Percentiles rank a stretch among this genome's conserved stretches.
These are phyloP conservation scores for Zoanthus solanderi DNA, from an alignment of 92 coral and sea anemone genomes.

Conservation along the genomic window DNA sequence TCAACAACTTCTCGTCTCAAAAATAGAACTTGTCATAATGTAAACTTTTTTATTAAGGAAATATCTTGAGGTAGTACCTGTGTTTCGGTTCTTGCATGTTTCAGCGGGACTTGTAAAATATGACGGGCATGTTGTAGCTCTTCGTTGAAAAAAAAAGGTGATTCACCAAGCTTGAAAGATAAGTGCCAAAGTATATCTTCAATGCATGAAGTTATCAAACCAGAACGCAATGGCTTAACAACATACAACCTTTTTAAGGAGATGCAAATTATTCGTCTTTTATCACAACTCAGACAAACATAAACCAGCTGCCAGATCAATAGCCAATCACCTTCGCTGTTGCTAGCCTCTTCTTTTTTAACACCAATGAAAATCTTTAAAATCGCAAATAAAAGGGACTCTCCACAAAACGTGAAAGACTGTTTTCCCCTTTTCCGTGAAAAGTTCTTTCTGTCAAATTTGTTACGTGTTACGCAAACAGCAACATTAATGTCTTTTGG, in stretches of 20 bases:
- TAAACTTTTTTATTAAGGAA: conserved; percentile 38
- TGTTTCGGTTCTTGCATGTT: conserved; percentile 27
- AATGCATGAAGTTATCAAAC: conserved; percentile 29
- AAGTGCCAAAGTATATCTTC: conserved; percentile 36
- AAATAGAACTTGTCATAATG: conserved; percentile 36
- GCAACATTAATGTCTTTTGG: background rate
- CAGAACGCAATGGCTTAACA: conserved; percentile 14
- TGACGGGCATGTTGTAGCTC: background rate
- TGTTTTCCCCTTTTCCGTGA: conserved; percentile 4
- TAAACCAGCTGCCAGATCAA: conserved; percentile 44
- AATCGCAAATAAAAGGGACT: conserved; percentile 29
- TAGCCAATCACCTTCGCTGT: conserved; percentile 13
- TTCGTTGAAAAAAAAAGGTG: background rate
- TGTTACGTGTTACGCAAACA: conserved; percentile 12
- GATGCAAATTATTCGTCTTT: conserved; percentile 35
- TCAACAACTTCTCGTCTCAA: conserved; percentile 24
- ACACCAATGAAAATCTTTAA: conserved; percentile 8
- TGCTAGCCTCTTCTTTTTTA: background rate
- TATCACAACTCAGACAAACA: conserved; percentile 17
- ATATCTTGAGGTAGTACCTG: conserved; percentile 24
- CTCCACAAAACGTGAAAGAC: conserved; percentile 21
- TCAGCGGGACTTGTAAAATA: background rate
- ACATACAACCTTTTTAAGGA: conserved; percentile 31
- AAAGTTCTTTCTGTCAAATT: conserved; percentile 11
- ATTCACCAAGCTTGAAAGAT: background rate